phyloP scores from a whole-genome alignment of 2,113 vertebrate species.

The Cottus gobio region DNA sequence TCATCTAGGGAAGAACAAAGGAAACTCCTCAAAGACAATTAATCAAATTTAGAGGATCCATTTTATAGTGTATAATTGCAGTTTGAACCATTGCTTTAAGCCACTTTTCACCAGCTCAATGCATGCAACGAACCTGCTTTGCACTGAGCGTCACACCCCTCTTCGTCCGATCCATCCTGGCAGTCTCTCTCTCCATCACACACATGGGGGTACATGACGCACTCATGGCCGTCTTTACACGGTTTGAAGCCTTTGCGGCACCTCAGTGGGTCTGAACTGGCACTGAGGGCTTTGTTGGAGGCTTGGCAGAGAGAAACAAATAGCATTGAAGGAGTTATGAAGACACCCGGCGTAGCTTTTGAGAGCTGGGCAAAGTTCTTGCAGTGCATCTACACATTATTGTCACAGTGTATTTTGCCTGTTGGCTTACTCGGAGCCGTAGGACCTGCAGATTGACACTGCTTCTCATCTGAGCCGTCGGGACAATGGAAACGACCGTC shows the following conservation, averaged over 20 bases:
- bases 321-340: no score
- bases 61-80: background rate
- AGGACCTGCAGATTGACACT: constrained; percentile 68
- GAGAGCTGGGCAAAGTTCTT: no score
- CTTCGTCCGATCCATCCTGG: constrained; percentile 85
- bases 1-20: constrained; percentile 46
- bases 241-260: constrained; percentile 69
- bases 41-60: background rate
- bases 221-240: constrained; percentile 82
- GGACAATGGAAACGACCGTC: constrained; percentile 86
- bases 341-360: no score
- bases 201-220: constrained; percentile 80
- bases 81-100: background rate
- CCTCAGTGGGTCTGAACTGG: constrained; percentile 35
- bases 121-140: constrained; percentile 53
- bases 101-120: no score
- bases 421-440: constrained; percentile 36
- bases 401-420: background rate
- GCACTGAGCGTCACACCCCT: constrained; percentile 54
- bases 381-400: background rate
- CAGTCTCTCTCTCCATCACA: constrained; percentile 89
- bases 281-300: background rate
- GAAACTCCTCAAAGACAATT: background rate
- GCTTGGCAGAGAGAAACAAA: constrained; percentile 37
- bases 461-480: constrained; percentile 86